Evolutionary conservation across 1,140 invertebrate genomes (phyloP).

Genomic region (Euwallacea similis): DNA sequence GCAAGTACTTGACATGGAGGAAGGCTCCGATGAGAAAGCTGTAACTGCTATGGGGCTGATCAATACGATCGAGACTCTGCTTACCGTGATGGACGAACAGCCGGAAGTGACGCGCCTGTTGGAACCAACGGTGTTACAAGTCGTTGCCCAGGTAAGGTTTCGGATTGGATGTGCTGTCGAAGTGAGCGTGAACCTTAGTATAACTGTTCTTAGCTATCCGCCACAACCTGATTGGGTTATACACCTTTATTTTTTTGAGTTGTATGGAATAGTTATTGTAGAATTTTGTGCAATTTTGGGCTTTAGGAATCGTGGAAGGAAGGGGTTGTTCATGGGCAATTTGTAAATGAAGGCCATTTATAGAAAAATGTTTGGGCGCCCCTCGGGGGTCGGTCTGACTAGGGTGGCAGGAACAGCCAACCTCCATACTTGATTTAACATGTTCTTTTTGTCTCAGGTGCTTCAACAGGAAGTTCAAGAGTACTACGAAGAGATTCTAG

Average conservation of each 20-base stretch:
- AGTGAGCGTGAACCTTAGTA: too few species aligned
- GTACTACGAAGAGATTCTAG: conserved; percentile 95
- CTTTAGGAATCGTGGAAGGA: too few species aligned
- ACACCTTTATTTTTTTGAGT: neutral
- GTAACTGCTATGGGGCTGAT: conserved; percentile 96
- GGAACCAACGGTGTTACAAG: conserved; percentile 91
- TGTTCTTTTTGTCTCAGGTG: conserved; percentile 27
- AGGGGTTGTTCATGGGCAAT: too few species aligned
- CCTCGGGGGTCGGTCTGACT: too few species aligned
- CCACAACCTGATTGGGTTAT: neutral
- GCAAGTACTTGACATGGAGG: conserved; percentile 81
- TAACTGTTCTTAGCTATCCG: too few species aligned
- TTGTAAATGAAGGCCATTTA: too few species aligned
- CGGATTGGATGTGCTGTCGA: neutral
- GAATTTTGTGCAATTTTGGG: too few species aligned
- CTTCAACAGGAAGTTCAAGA: conserved; percentile 63
- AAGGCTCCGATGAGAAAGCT: conserved; percentile 93
- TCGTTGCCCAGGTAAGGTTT: conserved; percentile 69
- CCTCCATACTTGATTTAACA: too few species aligned
- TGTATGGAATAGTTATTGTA: too few species aligned
- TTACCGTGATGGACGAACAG: conserved; percentile 93
- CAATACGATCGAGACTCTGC: conserved; percentile 94
- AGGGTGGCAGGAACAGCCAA: too few species aligned
- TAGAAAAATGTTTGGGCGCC: too few species aligned
- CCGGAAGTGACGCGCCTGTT: conserved; percentile 85